Percentiles rank a stretch among this genome's conserved stretches.
Conservation (phyloP, 1,140 invertebrate species). For the Lerema accius region DNA sequence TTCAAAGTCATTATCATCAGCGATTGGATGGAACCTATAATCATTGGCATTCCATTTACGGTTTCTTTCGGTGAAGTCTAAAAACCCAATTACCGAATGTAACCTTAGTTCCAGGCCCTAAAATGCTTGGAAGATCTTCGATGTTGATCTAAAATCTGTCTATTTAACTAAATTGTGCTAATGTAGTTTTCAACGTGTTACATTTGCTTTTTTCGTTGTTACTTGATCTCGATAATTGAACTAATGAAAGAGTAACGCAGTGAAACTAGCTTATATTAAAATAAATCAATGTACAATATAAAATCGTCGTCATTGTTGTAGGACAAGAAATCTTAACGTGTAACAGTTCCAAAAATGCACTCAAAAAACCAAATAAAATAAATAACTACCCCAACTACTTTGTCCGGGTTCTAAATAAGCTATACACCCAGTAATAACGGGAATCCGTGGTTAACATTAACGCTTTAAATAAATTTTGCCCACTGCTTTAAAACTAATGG, state of each 20-base stretch:
- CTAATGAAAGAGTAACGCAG: too few species aligned
- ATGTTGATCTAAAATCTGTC: constrained; percentile 3
- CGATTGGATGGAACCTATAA: constrained; percentile 14
- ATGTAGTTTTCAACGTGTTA: constrained; percentile 25
- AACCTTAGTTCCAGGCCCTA: background rate
- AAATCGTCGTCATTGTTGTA: background rate
- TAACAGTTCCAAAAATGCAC: constrained; percentile 2
- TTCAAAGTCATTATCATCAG: constrained; percentile 19
- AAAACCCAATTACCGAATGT: background rate
- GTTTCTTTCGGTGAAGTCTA: constrained; percentile 2
- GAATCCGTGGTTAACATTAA: constrained; percentile 58
- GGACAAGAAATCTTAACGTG: background rate
- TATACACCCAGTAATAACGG: constrained; percentile 41
- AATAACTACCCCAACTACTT: constrained; percentile 14
- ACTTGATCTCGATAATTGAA: constrained; percentile 27
- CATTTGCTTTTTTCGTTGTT: constrained; percentile 13
- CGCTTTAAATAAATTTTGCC: constrained; percentile 55
- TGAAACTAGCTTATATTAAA: constrained; percentile 24
- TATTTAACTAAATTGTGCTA: constrained; percentile 21
- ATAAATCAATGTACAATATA: constrained; percentile 5
- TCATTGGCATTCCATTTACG: constrained; percentile 26
- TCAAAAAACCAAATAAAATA: constrained; percentile 8
- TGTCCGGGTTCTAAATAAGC: constrained; percentile 22
- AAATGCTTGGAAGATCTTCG: constrained; percentile 6
- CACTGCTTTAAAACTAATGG: constrained; percentile 61